These are phyloP conservation scores for Polypedilum vanderplanki DNA, from an alignment of 1,140 invertebrate genomes.

Conservation along the genomic window DNA sequence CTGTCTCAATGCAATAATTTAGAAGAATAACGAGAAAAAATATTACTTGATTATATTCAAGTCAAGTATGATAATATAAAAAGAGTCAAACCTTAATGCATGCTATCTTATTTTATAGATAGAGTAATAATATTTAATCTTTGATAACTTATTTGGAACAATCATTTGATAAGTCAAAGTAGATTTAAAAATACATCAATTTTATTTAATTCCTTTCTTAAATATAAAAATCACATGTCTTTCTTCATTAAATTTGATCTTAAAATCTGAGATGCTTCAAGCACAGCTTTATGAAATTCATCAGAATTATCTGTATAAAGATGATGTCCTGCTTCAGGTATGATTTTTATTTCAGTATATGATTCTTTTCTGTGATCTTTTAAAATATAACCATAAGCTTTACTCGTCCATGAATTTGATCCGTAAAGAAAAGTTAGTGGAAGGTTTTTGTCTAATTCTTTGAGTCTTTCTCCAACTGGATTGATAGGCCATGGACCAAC, in stretches of 20 bases:
- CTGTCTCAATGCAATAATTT: too few relatives aligned
- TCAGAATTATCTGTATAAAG: slow-evolving; percentile 2
- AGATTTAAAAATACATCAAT: too few relatives aligned
- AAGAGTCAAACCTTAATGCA: too few relatives aligned
- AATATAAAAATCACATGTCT: too few relatives aligned
- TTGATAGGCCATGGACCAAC: slow-evolving; percentile 14
- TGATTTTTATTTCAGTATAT: slow-evolving; percentile 51
- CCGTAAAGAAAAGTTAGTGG: background rate
- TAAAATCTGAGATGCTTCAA: background rate
- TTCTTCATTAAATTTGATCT: background rate
- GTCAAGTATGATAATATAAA: too few relatives aligned
- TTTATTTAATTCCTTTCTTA: too few relatives aligned
- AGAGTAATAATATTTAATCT: too few relatives aligned
- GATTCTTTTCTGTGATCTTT: background rate
- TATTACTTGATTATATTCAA: too few relatives aligned
- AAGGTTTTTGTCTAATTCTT: background rate
- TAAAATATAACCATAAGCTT: background rate
- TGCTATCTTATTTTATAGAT: too few relatives aligned
- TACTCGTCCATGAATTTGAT: background rate
- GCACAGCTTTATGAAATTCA: background rate
- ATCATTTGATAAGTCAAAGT: too few relatives aligned
- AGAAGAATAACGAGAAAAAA: too few relatives aligned
- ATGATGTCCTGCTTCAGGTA: background rate
- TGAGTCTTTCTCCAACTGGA: slow-evolving; percentile 8
- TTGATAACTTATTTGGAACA: too few relatives aligned